Evolutionary conservation across 2,113 vertebrate genomes (phyloP).

Genomic region (Trematomus loennbergii): DNA sequence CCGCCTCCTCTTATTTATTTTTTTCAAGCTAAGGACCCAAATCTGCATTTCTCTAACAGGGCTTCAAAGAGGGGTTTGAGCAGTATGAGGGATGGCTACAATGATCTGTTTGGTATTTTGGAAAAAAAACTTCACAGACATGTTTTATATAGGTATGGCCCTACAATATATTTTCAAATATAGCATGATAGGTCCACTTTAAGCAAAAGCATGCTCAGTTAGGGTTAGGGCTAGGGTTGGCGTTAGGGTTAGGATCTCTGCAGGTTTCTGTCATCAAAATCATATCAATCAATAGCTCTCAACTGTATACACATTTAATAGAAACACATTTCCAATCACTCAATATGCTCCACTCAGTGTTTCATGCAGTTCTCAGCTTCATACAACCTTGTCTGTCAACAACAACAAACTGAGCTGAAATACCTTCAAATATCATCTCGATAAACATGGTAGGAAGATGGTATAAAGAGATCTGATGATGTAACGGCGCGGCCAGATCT

Average conservation of each 20-base stretch:
- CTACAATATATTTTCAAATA: too few relatives aligned
- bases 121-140: too few relatives aligned
- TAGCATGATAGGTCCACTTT: too few relatives aligned
- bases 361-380: neutral
- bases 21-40: too few relatives aligned
- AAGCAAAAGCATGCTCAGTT: conserved; percentile 4
- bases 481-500: conserved; percentile 14
- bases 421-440: neutral
- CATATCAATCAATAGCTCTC: neutral
- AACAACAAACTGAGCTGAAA: neutral
- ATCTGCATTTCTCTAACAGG: too few relatives aligned
- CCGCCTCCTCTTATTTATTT: too few relatives aligned
- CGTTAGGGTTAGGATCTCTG: neutral
- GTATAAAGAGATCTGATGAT: conserved; percentile 3
- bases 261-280: neutral
- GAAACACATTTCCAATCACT: neutral
- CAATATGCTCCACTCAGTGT: neutral
- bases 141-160: too few relatives aligned
- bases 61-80: too few relatives aligned
- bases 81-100: too few relatives aligned
- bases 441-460: neutral
- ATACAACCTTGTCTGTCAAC: neutral
- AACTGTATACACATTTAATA: neutral
- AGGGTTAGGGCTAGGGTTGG: too few relatives aligned
- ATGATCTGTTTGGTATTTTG: too few relatives aligned